Conservation (phyloP, 2,797 vertebrate genomes). For the Erethizon dorsatum region DNA sequence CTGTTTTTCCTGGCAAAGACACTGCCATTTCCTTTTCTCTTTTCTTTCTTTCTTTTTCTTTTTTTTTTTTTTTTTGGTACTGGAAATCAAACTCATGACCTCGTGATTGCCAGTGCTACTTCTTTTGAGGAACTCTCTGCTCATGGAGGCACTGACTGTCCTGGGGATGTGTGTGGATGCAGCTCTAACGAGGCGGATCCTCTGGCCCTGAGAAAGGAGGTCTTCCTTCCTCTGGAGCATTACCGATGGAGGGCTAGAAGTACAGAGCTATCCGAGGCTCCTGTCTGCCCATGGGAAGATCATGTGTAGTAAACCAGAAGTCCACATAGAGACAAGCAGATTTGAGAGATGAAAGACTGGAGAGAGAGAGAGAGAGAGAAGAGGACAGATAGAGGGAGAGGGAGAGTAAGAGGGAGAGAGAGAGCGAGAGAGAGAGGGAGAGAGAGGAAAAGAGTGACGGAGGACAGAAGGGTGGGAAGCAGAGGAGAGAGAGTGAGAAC, state of each 20-base stretch:
- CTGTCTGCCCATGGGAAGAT: neutral
- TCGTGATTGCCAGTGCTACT: no score
- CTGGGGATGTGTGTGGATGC: neutral
- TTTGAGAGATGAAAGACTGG: neutral
- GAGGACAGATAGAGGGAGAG: no score
- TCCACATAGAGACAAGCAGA: neutral
- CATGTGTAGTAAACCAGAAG: neutral
- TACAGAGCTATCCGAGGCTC: neutral
- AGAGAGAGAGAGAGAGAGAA: fast-evolving
- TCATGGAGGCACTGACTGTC: neutral
- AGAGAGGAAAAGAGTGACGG: no score
- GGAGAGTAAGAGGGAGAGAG: neutral
- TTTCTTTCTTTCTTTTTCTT: neutral
- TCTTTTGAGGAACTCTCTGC: no score
- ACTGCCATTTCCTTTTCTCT: neutral
- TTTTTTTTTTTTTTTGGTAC: neutral
- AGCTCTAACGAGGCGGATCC: neutral
- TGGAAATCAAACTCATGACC: no score
- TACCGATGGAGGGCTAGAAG: neutral
- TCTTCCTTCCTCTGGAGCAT: neutral
- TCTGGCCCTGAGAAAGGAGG: neutral
- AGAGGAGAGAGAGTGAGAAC: no score
- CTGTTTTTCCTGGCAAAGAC: neutral
- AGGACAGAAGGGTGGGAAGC: no score
- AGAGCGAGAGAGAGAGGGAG: no score